Base-by-base conservation (phyloP, 2,888 invertebrate species). In the Hirudinaria manillensis region DNA sequence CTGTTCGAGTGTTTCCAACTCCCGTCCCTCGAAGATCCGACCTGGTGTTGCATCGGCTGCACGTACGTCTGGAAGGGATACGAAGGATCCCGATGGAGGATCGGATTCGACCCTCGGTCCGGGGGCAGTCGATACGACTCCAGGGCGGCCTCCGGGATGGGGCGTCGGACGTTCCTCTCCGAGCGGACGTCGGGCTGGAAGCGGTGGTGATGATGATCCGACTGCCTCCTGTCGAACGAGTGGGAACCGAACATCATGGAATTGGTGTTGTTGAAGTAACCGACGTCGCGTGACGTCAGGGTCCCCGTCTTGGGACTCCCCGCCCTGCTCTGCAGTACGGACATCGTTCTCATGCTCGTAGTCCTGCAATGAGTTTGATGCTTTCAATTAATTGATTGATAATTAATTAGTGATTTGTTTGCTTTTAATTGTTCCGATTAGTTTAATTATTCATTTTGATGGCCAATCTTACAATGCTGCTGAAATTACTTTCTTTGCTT, bases 251-350 rank as follows among this genome's bases (percentile, higher is more conserved):
- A 72, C 55, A 72, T 29, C 72, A 72, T 32, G 29, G 72, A 51
- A 34, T 68, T 68, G 61, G 61, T 61, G 72, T 72, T 53, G 53
- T 72, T 24, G 55, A 51, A 55, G 61, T 78, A 78, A 75, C 82
- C 77, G 38, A 77, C 45, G 73, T 79, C 78, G 24, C 82, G 81
- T 36, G 84, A 84, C 76, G 83, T 83, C 75, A 83, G 81, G 70
- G 83, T 81, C 67, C 82, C 80, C 29, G 81, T 80, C 77, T 83
- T 83, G 32, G 83, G 84, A 34, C 84, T 84, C 34, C 83, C 83
- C 76, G 83, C 83, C n/a, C 82, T 81, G 76, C 84, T 84, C 56
- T 84, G 81, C 77, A 81, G 82, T 21, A 78, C 75, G 7, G 83
- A 83, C 61, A 84, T 83, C 13, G 80, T 80, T 19, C 84, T 80